Percentiles rank a stretch among this genome's conserved stretches.
Conservation (phyloP, 1,140 invertebrate genomes). For the Pseudomyrmex flavicornis region DNA sequence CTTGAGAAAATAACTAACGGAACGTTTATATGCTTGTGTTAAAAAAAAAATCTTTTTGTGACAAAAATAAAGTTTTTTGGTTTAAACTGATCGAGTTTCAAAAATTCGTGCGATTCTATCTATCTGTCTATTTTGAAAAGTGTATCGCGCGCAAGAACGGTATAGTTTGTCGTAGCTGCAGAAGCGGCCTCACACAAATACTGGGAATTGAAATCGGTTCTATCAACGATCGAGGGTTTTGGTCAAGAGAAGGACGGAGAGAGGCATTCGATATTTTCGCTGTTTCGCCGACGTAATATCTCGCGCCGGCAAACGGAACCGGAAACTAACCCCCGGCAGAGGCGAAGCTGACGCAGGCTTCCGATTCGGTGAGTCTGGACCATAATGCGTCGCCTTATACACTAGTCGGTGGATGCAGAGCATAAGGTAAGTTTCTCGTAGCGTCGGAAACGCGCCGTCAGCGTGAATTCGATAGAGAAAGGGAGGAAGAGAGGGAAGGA, state of each 20-base stretch:
- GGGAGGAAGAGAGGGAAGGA: too few relatives aligned
- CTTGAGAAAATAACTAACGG: neutral
- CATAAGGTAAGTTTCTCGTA: slow-evolving; percentile 57
- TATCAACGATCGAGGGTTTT: neutral
- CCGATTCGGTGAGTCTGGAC: slow-evolving; percentile 49
- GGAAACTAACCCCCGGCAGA: slow-evolving; percentile 25
- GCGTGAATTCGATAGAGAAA: slow-evolving; percentile 30
- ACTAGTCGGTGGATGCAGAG: neutral
- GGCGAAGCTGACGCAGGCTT: slow-evolving; percentile 66
- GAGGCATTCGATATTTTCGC: slow-evolving; percentile 19
- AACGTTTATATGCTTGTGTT: too few relatives aligned
- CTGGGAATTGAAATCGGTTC: neutral
- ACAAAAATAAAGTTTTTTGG: too few relatives aligned
- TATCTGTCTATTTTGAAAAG: neutral
- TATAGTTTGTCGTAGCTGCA: neutral
- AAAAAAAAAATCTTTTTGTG: too few relatives aligned
- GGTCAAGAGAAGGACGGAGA: neutral
- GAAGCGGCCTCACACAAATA: neutral
- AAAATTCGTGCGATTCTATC: too few relatives aligned
- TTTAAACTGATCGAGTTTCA: too few relatives aligned
- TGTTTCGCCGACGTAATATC: slow-evolving; percentile 43
- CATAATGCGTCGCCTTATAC: slow-evolving; percentile 10
- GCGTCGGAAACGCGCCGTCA: slow-evolving; percentile 46
- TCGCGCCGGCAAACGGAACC: slow-evolving; percentile 21
- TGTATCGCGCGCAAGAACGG: neutral